phyloP scores from a whole-genome alignment of 2,113 vertebrate species.

The Ictalurus furcatus region DNA sequence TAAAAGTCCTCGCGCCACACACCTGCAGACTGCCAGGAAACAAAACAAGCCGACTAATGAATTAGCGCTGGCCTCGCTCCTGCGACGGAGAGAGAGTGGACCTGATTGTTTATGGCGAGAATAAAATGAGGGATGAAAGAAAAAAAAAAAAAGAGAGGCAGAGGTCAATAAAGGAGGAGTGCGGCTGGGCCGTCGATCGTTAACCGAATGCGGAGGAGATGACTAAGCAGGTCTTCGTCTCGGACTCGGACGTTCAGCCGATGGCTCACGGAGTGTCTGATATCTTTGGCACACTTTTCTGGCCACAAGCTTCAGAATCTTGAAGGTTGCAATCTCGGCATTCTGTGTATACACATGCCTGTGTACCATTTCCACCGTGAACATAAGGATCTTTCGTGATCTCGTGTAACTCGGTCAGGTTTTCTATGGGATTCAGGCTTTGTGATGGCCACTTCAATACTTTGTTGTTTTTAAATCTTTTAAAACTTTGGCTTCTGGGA shows the following conservation, averaged over 20 bases:
- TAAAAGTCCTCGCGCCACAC: slow-evolving; percentile 27
- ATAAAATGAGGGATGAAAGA: slow-evolving; percentile 24
- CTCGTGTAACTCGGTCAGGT: not conserved
- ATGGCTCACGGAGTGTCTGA: not conserved
- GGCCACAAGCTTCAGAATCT: not conserved
- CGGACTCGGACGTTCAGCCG: not conserved
- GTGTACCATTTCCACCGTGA: not conserved
- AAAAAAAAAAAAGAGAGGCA: not conserved
- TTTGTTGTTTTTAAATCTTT: not conserved
- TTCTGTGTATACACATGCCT: not conserved
- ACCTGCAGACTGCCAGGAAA: slow-evolving; percentile 32
- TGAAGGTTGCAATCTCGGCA: not conserved
- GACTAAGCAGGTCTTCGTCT: not conserved
- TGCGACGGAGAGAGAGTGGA: not conserved
- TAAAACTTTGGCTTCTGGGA: not conserved
- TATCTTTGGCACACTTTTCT: not conserved
- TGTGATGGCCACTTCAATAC: not conserved
- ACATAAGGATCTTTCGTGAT: not conserved
- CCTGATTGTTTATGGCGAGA: not conserved
- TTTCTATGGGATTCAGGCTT: not conserved
- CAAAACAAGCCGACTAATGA: slow-evolving; percentile 24
- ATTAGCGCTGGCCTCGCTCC: slow-evolving; percentile 26
- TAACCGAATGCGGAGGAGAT: slow-evolving; percentile 7
- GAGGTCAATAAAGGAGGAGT: slow-evolving; percentile 20
- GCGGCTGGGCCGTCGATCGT: not conserved